Evolutionary conservation across 2,113 vertebrate genomes (phyloP), one percentile per base, ranked within the genome.

Genomic region (Crotalus horridus): DNA sequence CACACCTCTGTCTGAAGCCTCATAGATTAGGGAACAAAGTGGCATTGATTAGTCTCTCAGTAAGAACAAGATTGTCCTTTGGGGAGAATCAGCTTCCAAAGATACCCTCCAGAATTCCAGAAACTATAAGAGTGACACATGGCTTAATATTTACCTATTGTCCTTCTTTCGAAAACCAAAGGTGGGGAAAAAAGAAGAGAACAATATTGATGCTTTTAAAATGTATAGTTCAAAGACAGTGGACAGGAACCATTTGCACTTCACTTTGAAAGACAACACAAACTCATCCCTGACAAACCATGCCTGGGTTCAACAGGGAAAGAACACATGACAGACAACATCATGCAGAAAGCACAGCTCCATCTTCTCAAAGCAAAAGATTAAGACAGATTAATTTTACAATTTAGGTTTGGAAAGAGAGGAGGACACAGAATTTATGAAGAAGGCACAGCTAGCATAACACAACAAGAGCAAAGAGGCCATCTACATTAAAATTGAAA

Each of bases 11-110:
- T 90, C 87, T 46, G 13, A 33, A 54, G 89, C 26, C 89, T 33
- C 92, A 89, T 89, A 24, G 1, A 93, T 96, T 89, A 95, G 92
- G 43, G 39, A 92, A 91, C 43, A 95, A 51, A 39, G 39, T 94
- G 94, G 89, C 81, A 89, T 46, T 0, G 20, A 95, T 95, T 94
- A 92, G 46, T 92, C 54, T 90, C 95, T 93, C 93, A 91, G 87
- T 26, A 88, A 95, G 23, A 93, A 89, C 20, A 89, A 95, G 20
- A 46, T 93, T 89, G 91, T 95, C 56, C 89, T 96, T 15, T 59
- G 91, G 91, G 91, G 58, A 94, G 93, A 91, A 12, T 96, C 94
- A 86, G 81, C 95, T 95, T 96, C 90, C 95, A 87, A 85, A 92
- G 89, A 96, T 94, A 58, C 33, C 81, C 85, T 94, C 53, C 81